These are phyloP conservation scores for Anomalospiza imberbis DNA, from an alignment of 2,797 vertebrate genomes.

Conservation along the genomic window DNA sequence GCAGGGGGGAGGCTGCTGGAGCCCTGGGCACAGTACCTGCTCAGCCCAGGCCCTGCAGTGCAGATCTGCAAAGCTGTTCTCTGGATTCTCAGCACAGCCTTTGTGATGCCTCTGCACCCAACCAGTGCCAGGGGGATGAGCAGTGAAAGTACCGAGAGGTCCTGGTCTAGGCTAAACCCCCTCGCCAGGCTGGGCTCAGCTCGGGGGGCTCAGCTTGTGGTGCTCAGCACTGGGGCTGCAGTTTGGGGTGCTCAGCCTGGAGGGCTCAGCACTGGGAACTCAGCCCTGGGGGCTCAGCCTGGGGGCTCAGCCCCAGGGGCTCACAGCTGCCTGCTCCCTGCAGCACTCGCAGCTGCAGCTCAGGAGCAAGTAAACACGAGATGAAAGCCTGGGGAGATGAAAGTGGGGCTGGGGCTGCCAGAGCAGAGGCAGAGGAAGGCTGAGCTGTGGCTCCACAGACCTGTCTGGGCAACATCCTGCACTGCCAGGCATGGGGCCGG, in stretches of 20 bases:
- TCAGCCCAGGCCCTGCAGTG: fast-evolving
- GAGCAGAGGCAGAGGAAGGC: background rate
- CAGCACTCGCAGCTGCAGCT: background rate
- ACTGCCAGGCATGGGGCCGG: fast-evolving
- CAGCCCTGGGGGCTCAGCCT: background rate
- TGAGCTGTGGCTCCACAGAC: background rate
- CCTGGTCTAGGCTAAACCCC: background rate
- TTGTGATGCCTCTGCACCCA: background rate
- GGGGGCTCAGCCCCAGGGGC: background rate
- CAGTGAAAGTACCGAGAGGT: fast-evolving
- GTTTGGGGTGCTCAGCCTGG: background rate
- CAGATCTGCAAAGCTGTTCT: background rate
- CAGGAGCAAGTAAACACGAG: background rate
- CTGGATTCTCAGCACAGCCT: background rate
- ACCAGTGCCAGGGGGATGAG: fast-evolving
- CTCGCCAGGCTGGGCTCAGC: background rate
- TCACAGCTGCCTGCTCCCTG: background rate
- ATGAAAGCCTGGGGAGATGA: background rate
- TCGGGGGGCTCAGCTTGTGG: fast-evolving
- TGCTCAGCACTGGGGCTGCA: background rate
- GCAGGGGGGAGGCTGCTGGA: background rate
- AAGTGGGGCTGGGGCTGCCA: background rate
- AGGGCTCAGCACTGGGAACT: background rate
- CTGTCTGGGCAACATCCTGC: conserved; percentile 26
- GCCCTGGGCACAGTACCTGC: background rate